Evolutionary conservation across 2,888 invertebrate genomes (phyloP), one percentile per base, ranked within the genome.

Genomic region (Yponomeuta malinellus): DNA sequence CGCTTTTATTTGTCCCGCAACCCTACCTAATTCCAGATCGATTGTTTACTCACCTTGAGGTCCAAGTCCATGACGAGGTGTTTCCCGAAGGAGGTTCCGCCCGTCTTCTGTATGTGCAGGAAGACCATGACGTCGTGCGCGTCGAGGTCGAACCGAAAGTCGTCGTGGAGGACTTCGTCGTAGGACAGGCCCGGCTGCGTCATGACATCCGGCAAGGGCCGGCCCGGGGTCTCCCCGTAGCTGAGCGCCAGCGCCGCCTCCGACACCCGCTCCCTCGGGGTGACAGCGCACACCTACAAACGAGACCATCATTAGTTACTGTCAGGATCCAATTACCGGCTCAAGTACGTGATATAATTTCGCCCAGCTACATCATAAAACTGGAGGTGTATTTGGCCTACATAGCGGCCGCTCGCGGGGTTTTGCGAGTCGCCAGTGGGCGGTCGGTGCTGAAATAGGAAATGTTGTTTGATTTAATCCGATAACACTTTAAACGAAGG

Each of bases 51-150:
- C 75, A 94, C 94, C 93, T 94, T 94, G 71, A 94, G 92, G 89
- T 98, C 98, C 81, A 99, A 93, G 93, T 99, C 98, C 90, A 97
- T 96, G 72, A 99, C 99, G 78, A 99, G 94, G 91, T 99, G 98
- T 83, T 97, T 96, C 71, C 99, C 99, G 85, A 99, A 99, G 9
- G 98, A 96, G 64, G 99, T 99, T 48, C 99, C 99, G 71, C 99
- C 99, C 71, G 99, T 99, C 93, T 99, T 99, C 90, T 99, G 99
- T 87, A 99, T 99, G 87, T 99, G 99, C 76, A 99, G 81, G 93
- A 94, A 99, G 71, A 99, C 99, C 94, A 99, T 96, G 72, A 99
- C 99, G 92, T 99, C 99, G 81, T 97, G 96, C 12, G 96, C 97
- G 84, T 96, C 96, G 90, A 97, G 96, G 87, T 97, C 96, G 89